These are phyloP conservation scores for Maniola hyperantus DNA, from an alignment of 2,888 invertebrate species.

Conservation along the genomic window DNA sequence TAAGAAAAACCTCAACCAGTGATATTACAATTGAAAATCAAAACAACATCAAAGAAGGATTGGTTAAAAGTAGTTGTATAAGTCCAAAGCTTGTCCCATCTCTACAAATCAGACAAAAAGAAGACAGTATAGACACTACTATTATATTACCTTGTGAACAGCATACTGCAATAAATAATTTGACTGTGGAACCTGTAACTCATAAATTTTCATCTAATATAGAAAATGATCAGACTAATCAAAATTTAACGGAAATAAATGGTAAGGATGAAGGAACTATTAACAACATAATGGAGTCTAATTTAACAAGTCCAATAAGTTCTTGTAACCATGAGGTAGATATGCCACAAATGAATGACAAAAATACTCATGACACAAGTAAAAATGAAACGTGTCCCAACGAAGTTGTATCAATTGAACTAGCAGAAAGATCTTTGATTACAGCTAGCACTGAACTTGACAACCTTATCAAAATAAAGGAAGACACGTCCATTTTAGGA, in stretches of 20 bases:
- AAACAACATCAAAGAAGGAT: neutral
- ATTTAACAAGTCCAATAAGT: conserved; percentile 5
- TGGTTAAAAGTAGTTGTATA: neutral
- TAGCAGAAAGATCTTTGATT: neutral
- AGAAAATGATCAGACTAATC: neutral
- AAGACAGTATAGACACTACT: neutral
- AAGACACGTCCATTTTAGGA: neutral
- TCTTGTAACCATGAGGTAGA: neutral
- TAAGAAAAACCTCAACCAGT: neutral
- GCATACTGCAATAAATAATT: neutral
- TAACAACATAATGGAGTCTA: neutral
- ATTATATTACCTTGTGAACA: neutral
- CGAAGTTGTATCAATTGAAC: conserved; percentile 3
- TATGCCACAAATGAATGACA: neutral
- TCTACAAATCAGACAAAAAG: neutral
- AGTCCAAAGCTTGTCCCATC: neutral
- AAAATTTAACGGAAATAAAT: neutral
- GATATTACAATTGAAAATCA: neutral
- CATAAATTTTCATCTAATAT: neutral
- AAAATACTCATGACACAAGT: neutral
- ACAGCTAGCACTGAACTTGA: neutral
- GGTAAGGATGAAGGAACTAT: neutral
- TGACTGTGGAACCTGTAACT: neutral
- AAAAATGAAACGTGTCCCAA: neutral
- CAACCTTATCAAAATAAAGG: neutral